Evolutionary conservation across 2,888 invertebrate genomes (phyloP).

Genomic region (Ichneumon xanthorius): DNA sequence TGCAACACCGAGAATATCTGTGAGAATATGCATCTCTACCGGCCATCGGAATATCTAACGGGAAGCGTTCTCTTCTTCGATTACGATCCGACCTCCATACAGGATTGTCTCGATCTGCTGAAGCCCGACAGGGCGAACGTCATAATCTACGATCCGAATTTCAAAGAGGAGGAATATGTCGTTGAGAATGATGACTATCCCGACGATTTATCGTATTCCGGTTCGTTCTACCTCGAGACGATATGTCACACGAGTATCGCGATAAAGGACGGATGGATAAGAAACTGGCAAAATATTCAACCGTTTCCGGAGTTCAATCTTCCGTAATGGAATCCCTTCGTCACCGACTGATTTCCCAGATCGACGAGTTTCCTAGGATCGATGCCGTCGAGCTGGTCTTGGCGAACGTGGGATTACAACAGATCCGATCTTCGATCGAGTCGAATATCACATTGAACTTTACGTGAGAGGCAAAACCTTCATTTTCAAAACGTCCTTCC

Average conservation of each 20-base stretch:
- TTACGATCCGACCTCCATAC: slow-evolving; percentile 89
- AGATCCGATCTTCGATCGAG: no score
- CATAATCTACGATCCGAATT: slow-evolving; percentile 88
- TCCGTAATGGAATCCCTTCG: slow-evolving; percentile 89
- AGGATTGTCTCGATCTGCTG: slow-evolving; percentile 87
- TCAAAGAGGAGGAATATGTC: slow-evolving; percentile 72
- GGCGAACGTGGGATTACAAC: no score
- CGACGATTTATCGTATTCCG: slow-evolving; percentile 73
- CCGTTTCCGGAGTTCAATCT: slow-evolving; percentile 87
- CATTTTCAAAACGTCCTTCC: no score
- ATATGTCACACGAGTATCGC: slow-evolving; percentile 85
- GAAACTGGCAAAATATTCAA: slow-evolving; percentile 87
- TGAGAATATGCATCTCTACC: slow-evolving; percentile 91
- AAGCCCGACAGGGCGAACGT: slow-evolving; percentile 88
- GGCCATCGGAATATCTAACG: slow-evolving; percentile 91
- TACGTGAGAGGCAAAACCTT: no score
- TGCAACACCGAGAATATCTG: slow-evolving; percentile 77
- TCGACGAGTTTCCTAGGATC: slow-evolving; percentile 86
- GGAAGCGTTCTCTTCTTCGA: slow-evolving; percentile 90
- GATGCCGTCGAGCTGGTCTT: no score
- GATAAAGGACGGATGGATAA: slow-evolving; percentile 87
- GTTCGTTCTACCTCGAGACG: slow-evolving; percentile 88
- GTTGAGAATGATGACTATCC: slow-evolving; percentile 90
- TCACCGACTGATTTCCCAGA: slow-evolving; percentile 85
- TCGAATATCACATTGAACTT: no score